These are phyloP conservation scores for Cheilosia scutellata DNA, from an alignment of 2,888 invertebrate species.

Conservation along the genomic window DNA sequence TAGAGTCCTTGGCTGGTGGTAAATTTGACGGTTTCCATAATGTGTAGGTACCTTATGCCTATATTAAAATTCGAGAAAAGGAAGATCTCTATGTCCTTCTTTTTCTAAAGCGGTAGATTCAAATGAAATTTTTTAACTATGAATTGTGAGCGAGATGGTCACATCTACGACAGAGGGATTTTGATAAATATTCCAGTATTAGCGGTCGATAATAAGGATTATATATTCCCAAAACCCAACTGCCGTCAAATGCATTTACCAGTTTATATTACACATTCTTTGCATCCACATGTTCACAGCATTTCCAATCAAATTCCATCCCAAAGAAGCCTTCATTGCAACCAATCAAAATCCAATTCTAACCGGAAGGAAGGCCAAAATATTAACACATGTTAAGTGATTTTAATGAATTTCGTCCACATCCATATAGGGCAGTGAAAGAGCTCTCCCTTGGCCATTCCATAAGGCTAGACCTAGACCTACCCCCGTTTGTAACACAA, in stretches of 20 bases:
- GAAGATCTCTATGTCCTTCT: too few relatives aligned
- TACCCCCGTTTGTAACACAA: slow-evolving; percentile 79
- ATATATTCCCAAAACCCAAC: too few relatives aligned
- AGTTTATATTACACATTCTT: slow-evolving; percentile 1
- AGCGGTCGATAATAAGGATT: too few relatives aligned
- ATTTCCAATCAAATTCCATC: slow-evolving; percentile 26
- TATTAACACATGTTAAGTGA: slow-evolving; percentile 74
- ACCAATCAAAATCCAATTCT: slow-evolving; percentile 72
- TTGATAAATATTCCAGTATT: too few relatives aligned
- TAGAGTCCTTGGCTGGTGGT: too few relatives aligned
- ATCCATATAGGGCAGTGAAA: neutral
- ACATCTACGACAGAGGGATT: too few relatives aligned
- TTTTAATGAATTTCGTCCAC: slow-evolving; percentile 68
- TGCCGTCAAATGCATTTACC: slow-evolving; percentile 13
- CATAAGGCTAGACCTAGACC: slow-evolving; percentile 33
- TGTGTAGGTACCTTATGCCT: too few relatives aligned
- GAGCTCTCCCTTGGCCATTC: slow-evolving; percentile 2
- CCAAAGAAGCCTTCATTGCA: slow-evolving; percentile 10
- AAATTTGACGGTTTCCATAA: too few relatives aligned
- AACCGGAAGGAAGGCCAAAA: slow-evolving; percentile 72
- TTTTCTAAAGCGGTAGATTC: too few relatives aligned
- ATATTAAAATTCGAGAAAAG: too few relatives aligned
- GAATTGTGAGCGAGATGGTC: too few relatives aligned
- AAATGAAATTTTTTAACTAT: too few relatives aligned
- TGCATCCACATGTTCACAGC: neutral